Base-by-base conservation (phyloP, 2,888 invertebrate species). In the Cantharis nigra region DNA sequence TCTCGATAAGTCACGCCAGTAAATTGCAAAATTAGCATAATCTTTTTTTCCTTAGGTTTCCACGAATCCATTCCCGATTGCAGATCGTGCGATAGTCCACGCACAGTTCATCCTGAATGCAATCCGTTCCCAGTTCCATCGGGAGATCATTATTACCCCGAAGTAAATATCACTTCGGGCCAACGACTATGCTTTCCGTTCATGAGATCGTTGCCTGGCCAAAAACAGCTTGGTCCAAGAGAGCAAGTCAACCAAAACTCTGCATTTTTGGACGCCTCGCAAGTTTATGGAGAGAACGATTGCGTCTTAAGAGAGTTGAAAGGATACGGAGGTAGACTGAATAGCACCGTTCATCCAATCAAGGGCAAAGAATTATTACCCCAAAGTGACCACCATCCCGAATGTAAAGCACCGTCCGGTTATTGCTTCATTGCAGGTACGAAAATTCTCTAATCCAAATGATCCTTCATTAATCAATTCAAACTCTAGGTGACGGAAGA, bases 221-320 rank as follows among this genome's bases (percentile, higher is more conserved):
- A 97, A 85, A 94, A 96, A 83, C 93, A 94, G 73, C 90, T 98
- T 67, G 95, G 97, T 10, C 95, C 97, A 0, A 92, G 98, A 77
- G 97, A 98, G 84, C 98, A 98, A 90, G 94, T 97, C 14, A 98
- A 98, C 87, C 96, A 97, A 86, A 97, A 97, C 86, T 96, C 97
- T 0, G 96, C 96, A 0, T 98, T 94, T 88, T 90, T 98, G 73
- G 97, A 97, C 85, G 95, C 91, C 0, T 97, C 97, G 0, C 95
- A 95, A 80, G 82, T 98, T 23, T 98, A 98, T 85, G 98, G 98
- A 0, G 97, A 97, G 85, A 96, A 97, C 84, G 91, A 91, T 1
- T 98, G 98, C 85, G 92, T 96, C 33, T 92, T 94, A 0, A 91
- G 93, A 63, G 91, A 93, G 73, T 90, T 98, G 26, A 92, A 97